phyloP scores from a whole-genome alignment of 2,113 vertebrate species.

The Numida meleagris region DNA sequence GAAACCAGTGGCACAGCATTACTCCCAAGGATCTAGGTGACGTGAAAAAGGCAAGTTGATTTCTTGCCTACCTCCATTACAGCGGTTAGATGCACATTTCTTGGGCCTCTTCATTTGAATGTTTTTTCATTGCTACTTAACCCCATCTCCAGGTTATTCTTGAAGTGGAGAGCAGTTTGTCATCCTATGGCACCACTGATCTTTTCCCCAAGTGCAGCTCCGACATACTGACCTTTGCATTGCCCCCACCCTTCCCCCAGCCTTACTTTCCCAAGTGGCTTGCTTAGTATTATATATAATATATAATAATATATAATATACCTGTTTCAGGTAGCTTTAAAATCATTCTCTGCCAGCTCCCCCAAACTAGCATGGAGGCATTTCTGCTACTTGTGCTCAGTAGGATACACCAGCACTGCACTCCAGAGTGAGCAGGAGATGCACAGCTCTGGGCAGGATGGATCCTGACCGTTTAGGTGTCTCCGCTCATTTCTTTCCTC shows the following conservation, averaged over 20 bases:
- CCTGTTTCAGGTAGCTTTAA: background rate
- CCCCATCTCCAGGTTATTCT: background rate
- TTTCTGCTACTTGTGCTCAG: background rate
- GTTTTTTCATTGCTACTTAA: background rate
- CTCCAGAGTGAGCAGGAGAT: rapidly evolving
- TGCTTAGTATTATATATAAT: too few species aligned
- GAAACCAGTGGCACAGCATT: background rate
- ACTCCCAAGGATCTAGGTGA: background rate
- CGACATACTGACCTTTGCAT: background rate
- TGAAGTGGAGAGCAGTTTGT: background rate
- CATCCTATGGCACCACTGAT: background rate
- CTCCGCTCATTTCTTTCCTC: background rate
- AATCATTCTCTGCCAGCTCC: background rate
- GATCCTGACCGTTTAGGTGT: background rate
- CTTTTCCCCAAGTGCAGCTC: background rate
- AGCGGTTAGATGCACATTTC: background rate
- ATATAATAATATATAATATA: too few species aligned
- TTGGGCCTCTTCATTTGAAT: background rate
- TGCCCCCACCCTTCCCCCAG: background rate
- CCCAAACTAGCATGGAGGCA: rapidly evolving
- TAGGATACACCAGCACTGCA: background rate
- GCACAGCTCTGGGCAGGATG: background rate
- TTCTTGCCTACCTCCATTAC: background rate
- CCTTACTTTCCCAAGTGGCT: background rate
- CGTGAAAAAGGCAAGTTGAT: background rate